Percentiles rank a stretch among this genome's conserved stretches.
Evolutionary conservation across 2,888 invertebrate species (phyloP).

Genomic region (Zeuzera pyrina): DNA sequence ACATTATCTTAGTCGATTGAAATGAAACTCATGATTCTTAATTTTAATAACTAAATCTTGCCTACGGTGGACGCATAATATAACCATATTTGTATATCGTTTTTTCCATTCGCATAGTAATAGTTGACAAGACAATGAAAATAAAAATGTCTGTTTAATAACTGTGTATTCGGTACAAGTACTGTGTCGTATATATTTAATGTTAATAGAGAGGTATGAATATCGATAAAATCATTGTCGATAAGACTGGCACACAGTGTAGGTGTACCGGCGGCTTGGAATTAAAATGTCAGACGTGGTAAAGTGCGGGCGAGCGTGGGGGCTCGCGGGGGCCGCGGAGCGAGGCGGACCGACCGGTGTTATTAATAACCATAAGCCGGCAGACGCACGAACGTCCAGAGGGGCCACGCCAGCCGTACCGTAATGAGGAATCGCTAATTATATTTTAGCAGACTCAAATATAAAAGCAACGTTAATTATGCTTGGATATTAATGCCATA

Average conservation of each 20-base stretch:
- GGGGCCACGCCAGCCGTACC: constrained; percentile 61
- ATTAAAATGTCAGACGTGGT: constrained; percentile 73
- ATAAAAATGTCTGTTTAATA: background rate
- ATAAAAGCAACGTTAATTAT: constrained; percentile 52
- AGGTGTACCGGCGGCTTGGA: constrained; percentile 56
- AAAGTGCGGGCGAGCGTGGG: constrained; percentile 52
- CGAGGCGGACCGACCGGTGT: constrained; percentile 42
- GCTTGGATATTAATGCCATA: no score
- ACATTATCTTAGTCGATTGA: no score
- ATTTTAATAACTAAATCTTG: no score
- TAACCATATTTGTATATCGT: no score
- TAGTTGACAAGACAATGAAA: no score
- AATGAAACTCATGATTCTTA: no score
- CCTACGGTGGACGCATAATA: no score
- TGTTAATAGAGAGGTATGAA: constrained; percentile 36
- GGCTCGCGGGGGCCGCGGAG: constrained; percentile 31
- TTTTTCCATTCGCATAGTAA: no score
- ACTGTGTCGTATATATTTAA: constrained; percentile 11
- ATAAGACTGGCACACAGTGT: constrained; percentile 46
- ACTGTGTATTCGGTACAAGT: constrained; percentile 12
- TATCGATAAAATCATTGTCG: constrained; percentile 58
- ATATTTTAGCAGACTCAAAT: constrained; percentile 69
- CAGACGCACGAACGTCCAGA: constrained; percentile 73
- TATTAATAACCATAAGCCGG: constrained; percentile 74
- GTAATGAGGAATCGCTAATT: constrained; percentile 73